Base-by-base conservation (phyloP, 2,113 vertebrate genomes). In the Caracal caracal region DNA sequence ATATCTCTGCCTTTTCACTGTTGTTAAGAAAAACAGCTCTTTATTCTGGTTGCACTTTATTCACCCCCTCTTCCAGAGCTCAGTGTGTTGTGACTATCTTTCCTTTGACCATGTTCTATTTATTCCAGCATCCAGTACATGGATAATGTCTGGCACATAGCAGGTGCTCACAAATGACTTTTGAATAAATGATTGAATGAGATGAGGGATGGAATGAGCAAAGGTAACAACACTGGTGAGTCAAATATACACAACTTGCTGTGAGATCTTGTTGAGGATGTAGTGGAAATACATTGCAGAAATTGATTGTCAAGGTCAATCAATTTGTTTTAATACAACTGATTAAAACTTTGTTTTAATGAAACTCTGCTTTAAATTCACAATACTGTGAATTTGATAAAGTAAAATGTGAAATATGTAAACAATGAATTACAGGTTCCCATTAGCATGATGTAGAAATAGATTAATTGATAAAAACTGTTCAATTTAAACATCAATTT, bases 321-420 rank as follows among this genome's bases (percentile, higher is more conserved):
- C 71, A 75, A 30, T 92, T 96, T 96, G 17, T 68, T 75, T 83
- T 51, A 53, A 12, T 61, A 40, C 40, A 40, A 40, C 40, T 6
- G 40, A 40, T 40, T 40, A 40, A 40, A 40, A 40, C 40, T 40
- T 40, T 40, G 40, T 40, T 40, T 40, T 40, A 83, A 19, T 88
- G 12, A 95, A 85, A 75, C 11, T 11, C 49, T 61, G 10, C 20
- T 83, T 15, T 92, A 90, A 73, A 80, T 66, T 24, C 82, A 86
- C 0, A 66, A 17, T 56, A 61, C n/a, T 56, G 33, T 73, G 10
- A 78, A 63, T 95, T 65, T 95, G 13, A 79, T 73, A 65, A 28
- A 81, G 43, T 79, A 91, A 88, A 96, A 82, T 73, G 15, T 66
- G 28, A 94, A 88, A 43, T 76, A 61, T 37, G 35, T 70, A 86